A percentile compares a stretch with the other conserved stretches of the same genome.
These are phyloP conservation scores for Heliconius congener DNA, from an alignment of 1,140 invertebrate species.

Conservation along the genomic window DNA sequence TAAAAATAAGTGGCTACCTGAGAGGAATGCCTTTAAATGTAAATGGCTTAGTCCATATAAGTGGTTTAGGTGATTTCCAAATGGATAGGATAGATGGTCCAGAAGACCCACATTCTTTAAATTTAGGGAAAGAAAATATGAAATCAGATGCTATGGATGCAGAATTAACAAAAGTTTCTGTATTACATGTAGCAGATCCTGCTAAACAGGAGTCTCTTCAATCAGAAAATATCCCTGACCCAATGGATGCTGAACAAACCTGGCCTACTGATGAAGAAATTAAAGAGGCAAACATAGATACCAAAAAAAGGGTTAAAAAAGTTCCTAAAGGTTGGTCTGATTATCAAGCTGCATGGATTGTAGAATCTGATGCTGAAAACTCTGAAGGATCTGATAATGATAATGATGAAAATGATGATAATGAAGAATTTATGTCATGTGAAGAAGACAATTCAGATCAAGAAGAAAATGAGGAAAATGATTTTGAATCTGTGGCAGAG, in stretches of 20 bases:
- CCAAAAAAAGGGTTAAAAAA: constrained; percentile 87
- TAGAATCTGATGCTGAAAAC: constrained; percentile 80
- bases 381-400: constrained; percentile 67
- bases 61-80: constrained; percentile 96
- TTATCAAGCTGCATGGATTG: constrained; percentile 98
- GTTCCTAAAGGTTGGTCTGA: constrained; percentile 97
- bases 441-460: constrained; percentile 84
- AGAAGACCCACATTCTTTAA: constrained; percentile 89
- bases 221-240: constrained; percentile 91
- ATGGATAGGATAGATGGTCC: constrained; percentile 90
- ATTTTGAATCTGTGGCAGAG: constrained; percentile 86
- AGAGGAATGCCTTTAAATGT: constrained; percentile 90
- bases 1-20: constrained; percentile 93
- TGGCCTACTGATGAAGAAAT: constrained; percentile 97
- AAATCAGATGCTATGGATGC: constrained; percentile 66
- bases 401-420: constrained; percentile 58
- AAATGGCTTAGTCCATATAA: constrained; percentile 94
- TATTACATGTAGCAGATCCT: constrained; percentile 86
- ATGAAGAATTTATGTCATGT: constrained; percentile 84
- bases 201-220: constrained; percentile 88
- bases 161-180: constrained; percentile 66
- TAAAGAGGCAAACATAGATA: constrained; percentile 85
- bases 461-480: constrained; percentile 83
- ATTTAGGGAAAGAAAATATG: constrained; percentile 75
- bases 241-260: constrained; percentile 97